Evolutionary conservation across 2,797 vertebrate species (phyloP), one percentile per base, ranked within the genome.

Genomic region (Nothura maculosa): DNA sequence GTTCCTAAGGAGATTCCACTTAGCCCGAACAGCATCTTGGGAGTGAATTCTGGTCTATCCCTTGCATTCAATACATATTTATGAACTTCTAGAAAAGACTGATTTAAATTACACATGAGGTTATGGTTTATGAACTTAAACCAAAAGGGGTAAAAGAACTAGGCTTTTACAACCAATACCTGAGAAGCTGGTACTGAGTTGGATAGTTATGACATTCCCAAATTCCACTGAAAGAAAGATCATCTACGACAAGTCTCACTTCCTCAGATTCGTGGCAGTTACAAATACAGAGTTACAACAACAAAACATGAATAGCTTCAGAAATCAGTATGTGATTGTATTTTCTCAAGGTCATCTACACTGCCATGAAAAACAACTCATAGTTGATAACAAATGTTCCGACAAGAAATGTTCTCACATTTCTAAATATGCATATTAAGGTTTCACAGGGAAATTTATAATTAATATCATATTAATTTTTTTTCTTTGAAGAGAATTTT

Each of bases 1-100:
- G 93, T 92, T 98, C 96, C 96, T 92, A 85, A 97, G 90, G 96
- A 98, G 93, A 96, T 95, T 93, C 94, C 92, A 96, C 95, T 97
- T 96, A 98, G 84, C 73, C 75, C 77, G 57, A 97, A 96, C 81
- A 96, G 94, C 94, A 97, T 97, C 89, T 96, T 97, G 97, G 96
- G 96, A 96, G 78, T 83, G 25, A 89, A 87, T 86, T 88, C 87
- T 93, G 74, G 92, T 92, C 95, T 97, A 86, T 73, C 81, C 94
- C 68, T 94, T 95, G 76, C 91, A 81, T 86, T 69, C 83, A 92
- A 96, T 97, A 67, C 81, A 94, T 92, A 85, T 91, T 97, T 94
- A 96, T 96, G 93, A 93, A 84, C 87, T 76, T 87, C 60, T 54
- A 94, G 85, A 96, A 94, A 95, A 81, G 83, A 84, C 70, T 86